Conservation (phyloP, 2,113 vertebrate genomes). For the Saccopteryx bilineata region DNA sequence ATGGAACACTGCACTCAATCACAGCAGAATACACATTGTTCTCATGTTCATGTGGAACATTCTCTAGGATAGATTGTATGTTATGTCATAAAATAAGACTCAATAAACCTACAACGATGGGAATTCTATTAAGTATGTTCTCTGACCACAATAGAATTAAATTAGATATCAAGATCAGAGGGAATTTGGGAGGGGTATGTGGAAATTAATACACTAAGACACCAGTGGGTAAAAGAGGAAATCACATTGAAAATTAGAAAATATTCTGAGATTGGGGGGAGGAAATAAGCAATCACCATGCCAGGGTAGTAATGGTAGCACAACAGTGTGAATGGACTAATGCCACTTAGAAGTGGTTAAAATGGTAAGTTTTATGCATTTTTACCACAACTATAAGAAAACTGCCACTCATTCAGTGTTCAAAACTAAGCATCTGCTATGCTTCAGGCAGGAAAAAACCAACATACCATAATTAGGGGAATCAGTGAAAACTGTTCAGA, state of each 20-base stretch:
- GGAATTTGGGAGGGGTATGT: constrained; percentile 32
- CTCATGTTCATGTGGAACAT: background rate
- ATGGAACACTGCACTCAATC: background rate
- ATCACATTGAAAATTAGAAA: constrained; percentile 19
- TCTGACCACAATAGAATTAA: constrained; percentile 28
- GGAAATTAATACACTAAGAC: background rate
- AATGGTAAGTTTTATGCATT: background rate
- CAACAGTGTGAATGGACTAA: background rate
- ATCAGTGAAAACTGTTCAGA: background rate
- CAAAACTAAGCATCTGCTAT: background rate
- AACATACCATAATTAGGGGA: background rate
- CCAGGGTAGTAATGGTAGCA: background rate
- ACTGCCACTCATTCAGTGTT: background rate
- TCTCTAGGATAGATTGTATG: background rate
- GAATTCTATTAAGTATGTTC: background rate
- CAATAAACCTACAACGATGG: background rate
- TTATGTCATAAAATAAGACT: constrained; percentile 19
- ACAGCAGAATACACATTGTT: background rate
- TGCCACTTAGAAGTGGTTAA: background rate
- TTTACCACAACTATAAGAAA: background rate
- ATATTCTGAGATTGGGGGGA: background rate
- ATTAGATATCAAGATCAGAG: constrained; percentile 19
- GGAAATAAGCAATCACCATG: background rate
- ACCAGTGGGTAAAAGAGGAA: background rate
- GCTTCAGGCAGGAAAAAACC: background rate